A percentile compares a stretch with the other conserved stretches of the same genome.
These are phyloP conservation scores for Ophion ellenae DNA, from an alignment of 2,888 invertebrate genomes.

Conservation along the genomic window DNA sequence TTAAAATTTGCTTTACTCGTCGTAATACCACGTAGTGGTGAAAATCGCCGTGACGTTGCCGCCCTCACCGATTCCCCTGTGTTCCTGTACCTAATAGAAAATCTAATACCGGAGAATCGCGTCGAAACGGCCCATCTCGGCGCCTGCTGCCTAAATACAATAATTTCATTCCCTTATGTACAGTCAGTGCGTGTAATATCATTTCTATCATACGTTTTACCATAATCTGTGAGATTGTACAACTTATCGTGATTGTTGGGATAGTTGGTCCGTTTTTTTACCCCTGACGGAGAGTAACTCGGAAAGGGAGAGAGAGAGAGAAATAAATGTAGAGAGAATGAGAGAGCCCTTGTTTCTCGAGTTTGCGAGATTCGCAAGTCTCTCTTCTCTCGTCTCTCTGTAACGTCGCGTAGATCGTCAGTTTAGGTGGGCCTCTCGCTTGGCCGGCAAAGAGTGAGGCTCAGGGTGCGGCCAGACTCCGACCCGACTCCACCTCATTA, in stretches of 20 bases:
- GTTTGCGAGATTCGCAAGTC: slow-evolving; percentile 48
- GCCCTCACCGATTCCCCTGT: slow-evolving; percentile 18
- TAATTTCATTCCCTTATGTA: slow-evolving; percentile 72
- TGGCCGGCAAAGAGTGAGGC: slow-evolving; percentile 74
- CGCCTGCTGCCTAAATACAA: slow-evolving; percentile 75
- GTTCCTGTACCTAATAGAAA: slow-evolving; percentile 24
- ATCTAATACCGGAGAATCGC: slow-evolving; percentile 29
- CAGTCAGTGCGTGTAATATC: slow-evolving; percentile 26
- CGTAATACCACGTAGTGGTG: slow-evolving; percentile 42
- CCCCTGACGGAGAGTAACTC: neutral
- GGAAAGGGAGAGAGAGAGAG: slow-evolving; percentile 1
- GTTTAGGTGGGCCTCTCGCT: slow-evolving; percentile 76
- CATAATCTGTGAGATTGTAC: slow-evolving; percentile 60
- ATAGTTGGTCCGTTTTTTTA: slow-evolving; percentile 41
- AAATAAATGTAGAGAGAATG: neutral
- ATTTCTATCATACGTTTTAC: slow-evolving; percentile 45
- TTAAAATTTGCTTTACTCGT: slow-evolving; percentile 50
- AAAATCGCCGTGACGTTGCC: slow-evolving; percentile 17
- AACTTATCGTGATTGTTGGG: slow-evolving; percentile 36
- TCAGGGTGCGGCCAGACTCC: slow-evolving; percentile 83
- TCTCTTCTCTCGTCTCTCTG: slow-evolving; percentile 49
- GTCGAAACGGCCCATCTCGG: slow-evolving; percentile 30
- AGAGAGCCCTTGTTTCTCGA: slow-evolving; percentile 36
- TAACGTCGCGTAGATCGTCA: slow-evolving; percentile 59
- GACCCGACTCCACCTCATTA: slow-evolving; percentile 84